Evolutionary conservation across 2,113 vertebrate species (phyloP), one percentile per base, ranked within the genome.

Genomic region (Gulo gulo): DNA sequence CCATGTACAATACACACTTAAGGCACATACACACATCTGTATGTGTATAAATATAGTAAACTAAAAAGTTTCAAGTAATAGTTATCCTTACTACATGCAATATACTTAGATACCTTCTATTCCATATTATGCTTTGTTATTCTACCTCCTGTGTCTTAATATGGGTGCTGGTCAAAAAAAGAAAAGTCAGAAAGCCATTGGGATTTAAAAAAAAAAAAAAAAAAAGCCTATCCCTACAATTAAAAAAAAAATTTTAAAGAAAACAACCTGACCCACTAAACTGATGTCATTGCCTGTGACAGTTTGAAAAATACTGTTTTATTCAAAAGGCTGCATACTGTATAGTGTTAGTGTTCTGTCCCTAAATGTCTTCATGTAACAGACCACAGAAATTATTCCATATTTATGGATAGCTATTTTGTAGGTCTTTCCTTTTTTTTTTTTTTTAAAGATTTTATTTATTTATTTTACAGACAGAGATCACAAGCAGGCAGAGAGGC

Each of bases 11-110:
- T 16, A 85, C 29, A 85, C 29, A 20, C 1, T 36, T 29, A 50
- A 50, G 24, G 23, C 16, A n/a, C 4, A 24, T 1, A 12, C 8
- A 42, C 24, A 59, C 4, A 36, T n/a, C 39, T 3, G 1, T 6
- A 78, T 16, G 26, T 20, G 39, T 3, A 80, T 15, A 88, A 1
- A 34, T 3, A 79, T 14, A 39, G 3, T 31, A 14, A 85, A 69
- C 18, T 65, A 61, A 57, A 88, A 79, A 42, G 20, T 67, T 89
- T 92, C 50, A 85, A 94, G 55, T 61, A 95, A 47, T 47, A 67
- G 23, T 36, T 86, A 63, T 16, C 20, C 8, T 94, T 34, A 69
- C 39, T 14, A 82, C 0, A 24, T 20, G n/a, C 39, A 67, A 59
- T 7, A 2, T 10, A 61, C 31, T 73, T 67, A 79, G 36, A 80